Evolutionary conservation across 2,797 vertebrate genomes (phyloP), one percentile per base, ranked within the genome.

Genomic region (Erpetoichthys calabaricus): DNA sequence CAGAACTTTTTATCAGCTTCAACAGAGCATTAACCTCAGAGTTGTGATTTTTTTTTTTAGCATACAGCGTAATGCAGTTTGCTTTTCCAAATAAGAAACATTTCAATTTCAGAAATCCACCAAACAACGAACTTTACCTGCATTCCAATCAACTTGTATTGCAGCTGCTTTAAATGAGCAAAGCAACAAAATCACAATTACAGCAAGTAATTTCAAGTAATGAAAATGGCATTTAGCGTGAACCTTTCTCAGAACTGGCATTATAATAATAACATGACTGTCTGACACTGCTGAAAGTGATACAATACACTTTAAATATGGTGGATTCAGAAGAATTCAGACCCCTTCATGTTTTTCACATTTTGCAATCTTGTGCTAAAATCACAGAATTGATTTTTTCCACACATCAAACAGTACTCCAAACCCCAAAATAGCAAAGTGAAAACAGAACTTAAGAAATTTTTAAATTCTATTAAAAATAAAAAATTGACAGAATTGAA

Each of bases 1-100:
- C 44, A 50, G 56, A 45, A 5, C 1, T 53, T 42, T 67, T 67
- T 59, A 65, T 53, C 55, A 59, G 56, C 9, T 67, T 67, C 58
- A 65, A 50, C 53, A 59, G 56, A 7, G 65, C 45, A 67, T 67
- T 65, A 67, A 65, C 55, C 52, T 58, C 57, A 3, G 0, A 3
- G 45, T 53, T 59, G 64, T 67, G 46, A 67, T 49, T 6, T 9
- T 49, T 41, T 41, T 41, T 2, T 9, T 25, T 25, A 25, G 25
- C 25, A 25, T 49, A 9, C 47, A 49, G 47, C 47, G 9, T 6
- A 49, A 49, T 49, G 5, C 47, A 25, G 25, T 25, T 7, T 49
- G 4, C 47, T 49, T 49, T 49, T 49, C 7, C 47, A 3, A 7
- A 49, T 7, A 4, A 49, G n/a, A 7, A 7, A n/a, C 47, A 49